Conservation (phyloP, 2,888 invertebrate species). For the Drosophila nigritarsus region DNA sequence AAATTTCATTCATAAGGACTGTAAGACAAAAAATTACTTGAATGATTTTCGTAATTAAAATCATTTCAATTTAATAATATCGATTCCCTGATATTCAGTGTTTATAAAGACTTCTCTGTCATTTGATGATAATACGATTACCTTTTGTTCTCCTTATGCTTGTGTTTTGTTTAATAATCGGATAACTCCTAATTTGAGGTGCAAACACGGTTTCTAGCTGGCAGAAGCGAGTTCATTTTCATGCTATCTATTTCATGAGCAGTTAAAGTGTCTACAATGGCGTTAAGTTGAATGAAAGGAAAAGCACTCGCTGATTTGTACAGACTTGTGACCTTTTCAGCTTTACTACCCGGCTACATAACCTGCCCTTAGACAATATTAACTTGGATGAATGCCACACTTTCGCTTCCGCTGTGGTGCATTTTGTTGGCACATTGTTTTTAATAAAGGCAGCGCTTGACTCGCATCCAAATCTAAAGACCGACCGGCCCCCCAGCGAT, state of each 20-base stretch:
- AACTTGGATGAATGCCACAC: conserved; percentile 43
- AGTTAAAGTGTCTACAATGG: background rate
- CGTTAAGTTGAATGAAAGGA: background rate
- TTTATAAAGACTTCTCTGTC: background rate
- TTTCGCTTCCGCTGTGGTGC: conserved; percentile 58
- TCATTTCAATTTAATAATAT: background rate
- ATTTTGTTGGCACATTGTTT: conserved; percentile 63
- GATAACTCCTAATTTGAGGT: background rate
- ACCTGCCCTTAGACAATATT: conserved; percentile 32
- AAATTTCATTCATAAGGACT: background rate
- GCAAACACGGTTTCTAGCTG: background rate
- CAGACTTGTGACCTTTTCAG: conserved; percentile 26
- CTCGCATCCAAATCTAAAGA: background rate
- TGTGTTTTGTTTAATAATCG: background rate
- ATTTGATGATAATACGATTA: background rate
- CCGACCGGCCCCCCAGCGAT: conserved; percentile 8
- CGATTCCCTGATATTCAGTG: background rate
- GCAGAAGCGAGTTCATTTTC: background rate
- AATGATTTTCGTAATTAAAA: background rate
- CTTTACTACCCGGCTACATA: conserved; percentile 1
- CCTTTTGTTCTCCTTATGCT: background rate
- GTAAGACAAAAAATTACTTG: background rate
- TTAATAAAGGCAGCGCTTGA: conserved; percentile 49
- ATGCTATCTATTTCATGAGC: background rate
- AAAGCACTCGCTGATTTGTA: conserved; percentile 14